A percentile compares a stretch with the other conserved stretches of the same genome.
Conservation (phyloP, 2,888 invertebrate species). For the Rhingia campestris region DNA sequence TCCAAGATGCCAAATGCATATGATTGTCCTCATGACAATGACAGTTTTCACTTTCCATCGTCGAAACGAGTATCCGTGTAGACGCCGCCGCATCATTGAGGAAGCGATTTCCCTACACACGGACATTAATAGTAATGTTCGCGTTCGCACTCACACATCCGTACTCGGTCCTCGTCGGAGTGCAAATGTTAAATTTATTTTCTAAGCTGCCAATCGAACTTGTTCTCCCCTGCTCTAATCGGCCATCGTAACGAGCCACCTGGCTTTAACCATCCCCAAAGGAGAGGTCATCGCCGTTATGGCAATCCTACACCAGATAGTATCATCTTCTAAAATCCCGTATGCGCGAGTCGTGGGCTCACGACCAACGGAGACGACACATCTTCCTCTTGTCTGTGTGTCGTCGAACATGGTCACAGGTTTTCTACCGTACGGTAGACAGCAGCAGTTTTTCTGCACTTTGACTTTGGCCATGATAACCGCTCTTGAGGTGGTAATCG, state of each 20-base stretch:
- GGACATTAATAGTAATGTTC: conserved; percentile 25
- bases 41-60: conserved; percentile 62
- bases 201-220: conserved; percentile 58
- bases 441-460: conserved; percentile 56
- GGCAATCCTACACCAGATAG: conserved; percentile 47
- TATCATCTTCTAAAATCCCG: conserved; percentile 38
- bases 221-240: conserved; percentile 48
- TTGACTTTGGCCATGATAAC: conserved; percentile 69
- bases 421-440: conserved; percentile 34
- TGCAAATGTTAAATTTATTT: conserved; percentile 63
- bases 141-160: conserved; percentile 26
- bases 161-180: conserved; percentile 5
- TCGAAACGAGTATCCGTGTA: conserved; percentile 22
- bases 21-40: conserved; percentile 41
- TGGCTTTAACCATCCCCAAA: conserved; percentile 31
- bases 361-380: conserved; percentile 24
- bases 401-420: conserved; percentile 53
- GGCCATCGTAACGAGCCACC: conserved; percentile 37
- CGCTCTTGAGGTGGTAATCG: conserved; percentile 45
- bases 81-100: conserved; percentile 14
- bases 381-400: conserved; percentile 46
- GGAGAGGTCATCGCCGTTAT: conserved; percentile 48
- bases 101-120: conserved; percentile 58
- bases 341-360: conserved; percentile 51
- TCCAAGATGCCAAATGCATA: conserved; percentile 15